A percentile compares a stretch with the other conserved stretches of the same genome.
phyloP scores from a whole-genome alignment of 1,140 invertebrate species.

The Aphis craccivora region DNA sequence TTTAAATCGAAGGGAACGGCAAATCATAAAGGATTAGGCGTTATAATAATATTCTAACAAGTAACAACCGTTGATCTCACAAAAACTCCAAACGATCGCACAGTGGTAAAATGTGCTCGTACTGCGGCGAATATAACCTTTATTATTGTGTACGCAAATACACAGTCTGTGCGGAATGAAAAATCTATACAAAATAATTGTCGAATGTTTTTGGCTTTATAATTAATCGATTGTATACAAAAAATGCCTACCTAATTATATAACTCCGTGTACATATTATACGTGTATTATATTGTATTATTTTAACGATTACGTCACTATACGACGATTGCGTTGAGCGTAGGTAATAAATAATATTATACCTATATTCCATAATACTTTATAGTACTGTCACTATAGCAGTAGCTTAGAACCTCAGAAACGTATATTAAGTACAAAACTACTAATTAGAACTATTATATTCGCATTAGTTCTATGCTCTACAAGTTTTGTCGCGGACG shows the following conservation, averaged over 20 bases:
- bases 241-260: background rate
- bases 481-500: background rate
- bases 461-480: background rate
- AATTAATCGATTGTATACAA: background rate
- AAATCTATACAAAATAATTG: background rate
- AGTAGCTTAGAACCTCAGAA: background rate
- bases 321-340: background rate
- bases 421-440: background rate
- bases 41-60: background rate
- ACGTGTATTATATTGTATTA: background rate
- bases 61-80: background rate
- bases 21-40: background rate
- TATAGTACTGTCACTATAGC: background rate
- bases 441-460: background rate
- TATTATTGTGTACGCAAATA: background rate
- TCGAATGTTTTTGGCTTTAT: background rate
- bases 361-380: background rate
- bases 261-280: background rate
- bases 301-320: background rate
- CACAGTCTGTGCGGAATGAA: background rate
- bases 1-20: constrained; percentile 12
- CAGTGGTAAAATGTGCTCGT: background rate
- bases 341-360: background rate
- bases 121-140: background rate
- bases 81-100: background rate